A percentile compares a stretch with the other conserved stretches of the same genome.
Evolutionary conservation across 1,140 invertebrate species (phyloP).

Genomic region (Bradysia coprophila): DNA sequence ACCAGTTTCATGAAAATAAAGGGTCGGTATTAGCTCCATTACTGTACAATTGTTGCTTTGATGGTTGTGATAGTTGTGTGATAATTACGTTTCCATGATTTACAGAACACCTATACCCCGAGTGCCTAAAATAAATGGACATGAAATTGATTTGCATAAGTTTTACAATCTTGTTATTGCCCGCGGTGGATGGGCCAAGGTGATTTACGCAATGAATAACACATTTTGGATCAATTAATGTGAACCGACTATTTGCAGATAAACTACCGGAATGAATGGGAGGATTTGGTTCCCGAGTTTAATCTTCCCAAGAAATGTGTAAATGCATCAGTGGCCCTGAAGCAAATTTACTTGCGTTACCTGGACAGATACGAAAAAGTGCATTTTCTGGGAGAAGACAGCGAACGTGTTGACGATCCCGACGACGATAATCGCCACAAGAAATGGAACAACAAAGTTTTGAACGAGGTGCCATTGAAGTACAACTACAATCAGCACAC

Average conservation of each 20-base stretch:
- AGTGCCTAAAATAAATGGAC: constrained; percentile 65
- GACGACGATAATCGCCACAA: constrained; percentile 55
- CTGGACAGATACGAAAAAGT: constrained; percentile 29
- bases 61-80: constrained; percentile 4
- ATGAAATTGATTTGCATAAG: constrained; percentile 77
- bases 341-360: constrained; percentile 77
- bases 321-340: constrained; percentile 70
- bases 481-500: constrained; percentile 74
- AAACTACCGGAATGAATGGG: constrained; percentile 70
- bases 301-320: constrained; percentile 60
- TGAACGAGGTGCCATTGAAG: constrained; percentile 53
- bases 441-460: constrained; percentile 41
- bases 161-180: constrained; percentile 80
- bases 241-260: constrained; percentile 37
- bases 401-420: constrained; percentile 52
- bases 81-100: constrained; percentile 11
- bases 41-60: not conserved
- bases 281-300: constrained; percentile 55
- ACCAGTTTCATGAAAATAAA: constrained; percentile 65
- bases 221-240: not conserved
- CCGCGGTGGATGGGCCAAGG: constrained; percentile 83
- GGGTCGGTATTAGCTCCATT: constrained; percentile 38
- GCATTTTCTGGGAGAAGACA: constrained; percentile 49
- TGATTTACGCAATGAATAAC: too few relatives aligned
- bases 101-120: constrained; percentile 57